Evolutionary conservation across 2,113 vertebrate genomes (phyloP).

Genomic region (Callaeas wilsoni): DNA sequence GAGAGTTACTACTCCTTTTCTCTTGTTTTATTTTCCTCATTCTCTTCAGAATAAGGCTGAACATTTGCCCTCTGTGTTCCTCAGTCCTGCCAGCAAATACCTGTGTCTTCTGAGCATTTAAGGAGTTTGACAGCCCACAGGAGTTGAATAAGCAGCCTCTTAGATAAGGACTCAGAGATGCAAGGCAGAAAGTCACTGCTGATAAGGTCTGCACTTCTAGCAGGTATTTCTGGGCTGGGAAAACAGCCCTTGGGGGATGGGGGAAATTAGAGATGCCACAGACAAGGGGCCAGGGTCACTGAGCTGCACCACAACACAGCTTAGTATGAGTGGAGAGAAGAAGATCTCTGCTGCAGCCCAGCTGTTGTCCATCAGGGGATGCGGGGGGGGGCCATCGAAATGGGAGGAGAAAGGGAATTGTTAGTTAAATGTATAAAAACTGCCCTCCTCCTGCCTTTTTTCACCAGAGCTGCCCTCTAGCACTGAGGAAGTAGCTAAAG

Average conservation of each 20-base stretch:
- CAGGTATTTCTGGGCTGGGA: neutral
- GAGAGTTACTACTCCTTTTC: neutral
- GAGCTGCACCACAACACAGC: neutral
- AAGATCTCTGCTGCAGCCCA: neutral
- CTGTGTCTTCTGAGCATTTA: neutral
- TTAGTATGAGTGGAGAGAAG: neutral
- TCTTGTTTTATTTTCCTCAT: neutral
- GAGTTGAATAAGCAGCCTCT: neutral
- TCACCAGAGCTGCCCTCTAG: neutral
- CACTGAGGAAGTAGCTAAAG: neutral
- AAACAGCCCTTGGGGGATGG: neutral
- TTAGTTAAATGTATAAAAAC: neutral
- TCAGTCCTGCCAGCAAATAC: neutral
- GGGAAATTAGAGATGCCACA: neutral
- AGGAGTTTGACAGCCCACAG: neutral
- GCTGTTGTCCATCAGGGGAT: neutral
- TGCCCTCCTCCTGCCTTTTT: neutral
- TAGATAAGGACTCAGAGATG: neutral
- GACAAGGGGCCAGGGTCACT: neutral
- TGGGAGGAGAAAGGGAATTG: neutral
- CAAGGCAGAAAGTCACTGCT: neutral
- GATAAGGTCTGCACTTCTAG: neutral
- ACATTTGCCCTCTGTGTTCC: rapidly evolving
- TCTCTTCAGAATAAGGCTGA: neutral
- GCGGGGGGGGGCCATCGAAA: neutral